Percentiles rank a stretch among this genome's conserved stretches.
Conservation (phyloP, 2,113 vertebrate species). For the Crotalus helleri region DNA sequence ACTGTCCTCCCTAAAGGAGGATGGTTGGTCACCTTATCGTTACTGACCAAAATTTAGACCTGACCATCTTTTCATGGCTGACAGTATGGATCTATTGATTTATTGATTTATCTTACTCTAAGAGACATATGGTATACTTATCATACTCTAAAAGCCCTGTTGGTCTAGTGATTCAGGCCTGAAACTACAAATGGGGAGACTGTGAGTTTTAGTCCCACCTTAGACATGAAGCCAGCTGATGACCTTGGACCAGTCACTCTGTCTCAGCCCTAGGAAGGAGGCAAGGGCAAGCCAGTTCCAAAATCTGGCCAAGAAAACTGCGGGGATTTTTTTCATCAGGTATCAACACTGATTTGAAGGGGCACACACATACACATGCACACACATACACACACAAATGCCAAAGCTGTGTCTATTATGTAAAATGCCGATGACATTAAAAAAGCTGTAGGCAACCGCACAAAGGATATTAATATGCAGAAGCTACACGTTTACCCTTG, state of each 20-base stretch:
- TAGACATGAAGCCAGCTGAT: background rate
- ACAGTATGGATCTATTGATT: too few relatives aligned
- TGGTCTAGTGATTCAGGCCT: background rate
- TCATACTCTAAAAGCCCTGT: background rate
- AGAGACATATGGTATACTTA: background rate
- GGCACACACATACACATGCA: background rate
- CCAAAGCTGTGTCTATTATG: background rate
- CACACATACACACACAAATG: background rate
- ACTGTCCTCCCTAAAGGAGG: too few relatives aligned
- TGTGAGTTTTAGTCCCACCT: background rate
- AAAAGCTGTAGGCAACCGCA: background rate
- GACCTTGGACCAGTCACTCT: background rate
- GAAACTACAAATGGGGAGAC: background rate
- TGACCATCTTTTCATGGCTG: background rate
- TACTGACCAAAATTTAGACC: background rate
- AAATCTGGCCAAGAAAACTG: background rate
- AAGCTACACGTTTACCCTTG: background rate
- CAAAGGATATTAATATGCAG: background rate
- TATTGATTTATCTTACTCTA: background rate
- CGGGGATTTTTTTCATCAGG: background rate
- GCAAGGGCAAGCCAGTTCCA: background rate
- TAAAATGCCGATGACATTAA: background rate
- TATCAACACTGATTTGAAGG: background rate
- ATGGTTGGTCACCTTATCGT: too few relatives aligned
- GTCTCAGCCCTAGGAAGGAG: background rate